phyloP scores from a whole-genome alignment of 2,797 vertebrate genomes.

The Alca torda region DNA sequence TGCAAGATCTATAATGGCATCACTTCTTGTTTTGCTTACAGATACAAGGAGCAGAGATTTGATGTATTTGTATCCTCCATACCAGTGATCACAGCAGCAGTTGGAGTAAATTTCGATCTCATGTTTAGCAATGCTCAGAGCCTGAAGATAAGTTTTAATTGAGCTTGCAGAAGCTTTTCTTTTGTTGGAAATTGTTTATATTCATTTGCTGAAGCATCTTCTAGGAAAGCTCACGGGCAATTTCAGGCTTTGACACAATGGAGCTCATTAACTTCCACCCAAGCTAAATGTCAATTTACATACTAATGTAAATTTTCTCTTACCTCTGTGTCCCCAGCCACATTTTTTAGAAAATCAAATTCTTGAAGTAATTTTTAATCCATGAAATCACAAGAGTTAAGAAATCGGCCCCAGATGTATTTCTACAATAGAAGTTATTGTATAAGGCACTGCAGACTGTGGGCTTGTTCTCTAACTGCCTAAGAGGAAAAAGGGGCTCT shows the following conservation, averaged over 20 bases:
- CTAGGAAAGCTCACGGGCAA: conserved; percentile 1
- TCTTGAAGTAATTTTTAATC: conserved; percentile 20
- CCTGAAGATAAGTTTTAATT: conserved; percentile 39
- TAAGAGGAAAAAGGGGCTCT: neutral
- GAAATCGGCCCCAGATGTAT: neutral
- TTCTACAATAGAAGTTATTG: neutral
- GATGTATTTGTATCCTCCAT: neutral
- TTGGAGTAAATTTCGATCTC: neutral
- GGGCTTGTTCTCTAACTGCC: neutral
- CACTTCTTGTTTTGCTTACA: neutral
- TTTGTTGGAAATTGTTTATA: neutral
- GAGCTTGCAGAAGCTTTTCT: neutral
- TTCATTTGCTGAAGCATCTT: conserved; percentile 27
- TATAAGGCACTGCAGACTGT: neutral
- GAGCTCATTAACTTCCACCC: conserved; percentile 36
- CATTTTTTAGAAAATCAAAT: neutral
- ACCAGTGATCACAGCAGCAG: neutral
- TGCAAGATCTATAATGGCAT: neutral
- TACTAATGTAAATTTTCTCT: conserved; percentile 13
- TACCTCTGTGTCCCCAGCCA: neutral
- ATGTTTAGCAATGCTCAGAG: neutral
- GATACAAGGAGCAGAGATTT: neutral
- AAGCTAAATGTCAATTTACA: conserved; percentile 43
- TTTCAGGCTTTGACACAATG: conserved; percentile 37
- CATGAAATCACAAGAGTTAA: neutral